These are phyloP conservation scores for Anableps anableps DNA, from an alignment of 2,797 vertebrate genomes.

Conservation along the genomic window DNA sequence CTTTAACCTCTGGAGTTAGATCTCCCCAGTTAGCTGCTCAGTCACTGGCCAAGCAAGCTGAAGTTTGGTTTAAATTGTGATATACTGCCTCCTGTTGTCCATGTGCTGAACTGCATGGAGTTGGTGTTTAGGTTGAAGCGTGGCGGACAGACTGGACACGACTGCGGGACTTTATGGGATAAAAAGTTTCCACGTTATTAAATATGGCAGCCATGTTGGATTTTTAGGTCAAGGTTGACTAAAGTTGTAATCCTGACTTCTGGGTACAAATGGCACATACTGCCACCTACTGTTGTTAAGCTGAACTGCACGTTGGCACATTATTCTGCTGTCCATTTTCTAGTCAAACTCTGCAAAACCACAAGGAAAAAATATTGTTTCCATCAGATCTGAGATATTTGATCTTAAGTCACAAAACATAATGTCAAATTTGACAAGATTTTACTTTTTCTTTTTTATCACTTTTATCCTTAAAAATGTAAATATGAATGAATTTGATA, in stretches of 20 bases:
- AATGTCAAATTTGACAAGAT: neutral
- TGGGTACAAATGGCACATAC: neutral
- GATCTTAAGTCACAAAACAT: neutral
- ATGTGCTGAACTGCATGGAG: neutral
- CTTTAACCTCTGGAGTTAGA: too few relatives aligned
- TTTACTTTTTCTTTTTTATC: neutral
- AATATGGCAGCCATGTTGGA: neutral
- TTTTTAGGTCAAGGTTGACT: neutral
- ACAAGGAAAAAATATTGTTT: neutral
- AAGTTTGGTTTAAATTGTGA: neutral
- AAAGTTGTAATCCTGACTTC: neutral
- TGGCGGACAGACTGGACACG: neutral
- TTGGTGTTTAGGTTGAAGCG: neutral
- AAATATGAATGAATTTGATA: neutral
- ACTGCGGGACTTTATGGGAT: too few relatives aligned
- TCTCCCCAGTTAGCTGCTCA: neutral
- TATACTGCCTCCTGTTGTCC: neutral
- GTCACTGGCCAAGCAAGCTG: neutral
- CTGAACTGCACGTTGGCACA: too few relatives aligned
- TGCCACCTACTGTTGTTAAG: neutral
- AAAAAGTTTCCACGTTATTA: neutral
- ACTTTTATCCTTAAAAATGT: neutral
- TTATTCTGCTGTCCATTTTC: too few relatives aligned
- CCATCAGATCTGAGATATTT: neutral
- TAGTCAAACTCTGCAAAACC: too few relatives aligned